These are phyloP conservation scores for Gambusia yucatana DNA, from an alignment of 2,797 vertebrate genomes.

Conservation along the genomic window DNA sequence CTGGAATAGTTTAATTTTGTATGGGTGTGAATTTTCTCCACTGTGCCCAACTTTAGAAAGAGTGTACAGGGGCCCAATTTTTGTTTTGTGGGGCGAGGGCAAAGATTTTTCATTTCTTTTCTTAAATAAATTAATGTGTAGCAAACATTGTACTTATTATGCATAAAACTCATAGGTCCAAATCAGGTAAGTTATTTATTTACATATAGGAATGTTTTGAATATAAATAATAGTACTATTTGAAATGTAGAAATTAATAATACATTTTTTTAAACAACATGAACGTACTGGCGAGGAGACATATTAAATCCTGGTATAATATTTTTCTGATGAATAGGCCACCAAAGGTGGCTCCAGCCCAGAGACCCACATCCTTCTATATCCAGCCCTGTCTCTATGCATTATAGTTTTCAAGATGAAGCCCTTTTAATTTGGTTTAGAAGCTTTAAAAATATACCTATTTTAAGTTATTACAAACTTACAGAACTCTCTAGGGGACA, in stretches of 20 bases:
- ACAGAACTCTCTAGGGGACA: no score
- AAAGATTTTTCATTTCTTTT: not conserved
- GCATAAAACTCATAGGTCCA: not conserved
- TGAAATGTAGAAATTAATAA: not conserved
- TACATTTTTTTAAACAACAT: not conserved
- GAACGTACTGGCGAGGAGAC: not conserved
- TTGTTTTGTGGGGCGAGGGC: no score
- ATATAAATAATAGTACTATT: not conserved
- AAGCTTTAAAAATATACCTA: not conserved
- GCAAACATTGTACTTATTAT: not conserved
- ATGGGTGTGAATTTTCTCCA: not conserved
- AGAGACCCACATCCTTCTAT: not conserved
- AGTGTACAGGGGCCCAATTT: no score
- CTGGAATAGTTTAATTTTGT: not conserved
- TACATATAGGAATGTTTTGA: not conserved
- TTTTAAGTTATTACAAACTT: not conserved
- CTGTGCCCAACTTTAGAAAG: not conserved
- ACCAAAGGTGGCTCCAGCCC: not conserved
- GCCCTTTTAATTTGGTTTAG: not conserved
- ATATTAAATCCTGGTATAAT: not conserved
- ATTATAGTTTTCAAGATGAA: not conserved
- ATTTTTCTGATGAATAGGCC: not conserved
- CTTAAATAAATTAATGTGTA: not conserved
- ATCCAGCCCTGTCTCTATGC: not conserved
- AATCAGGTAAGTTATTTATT: not conserved